Percentiles rank a stretch among this genome's conserved stretches.
Conservation (phyloP, 2,113 vertebrate species). For the Calypte anna region DNA sequence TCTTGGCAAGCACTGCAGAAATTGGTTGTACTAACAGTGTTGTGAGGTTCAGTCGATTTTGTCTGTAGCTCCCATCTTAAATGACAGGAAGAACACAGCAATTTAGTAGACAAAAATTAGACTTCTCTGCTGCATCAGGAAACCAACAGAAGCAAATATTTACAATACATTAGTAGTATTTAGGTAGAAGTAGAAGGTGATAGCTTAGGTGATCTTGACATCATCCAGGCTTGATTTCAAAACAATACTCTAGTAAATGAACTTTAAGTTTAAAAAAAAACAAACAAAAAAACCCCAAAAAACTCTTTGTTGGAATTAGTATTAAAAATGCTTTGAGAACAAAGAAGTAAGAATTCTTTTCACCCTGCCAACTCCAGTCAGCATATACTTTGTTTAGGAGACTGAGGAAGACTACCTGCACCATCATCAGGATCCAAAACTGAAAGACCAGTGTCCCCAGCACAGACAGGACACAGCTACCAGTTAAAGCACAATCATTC, state of each 20-base stretch:
- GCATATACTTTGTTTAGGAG: too few species aligned
- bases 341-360: too few species aligned
- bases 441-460: too few species aligned
- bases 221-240: not conserved
- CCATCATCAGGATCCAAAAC: too few species aligned
- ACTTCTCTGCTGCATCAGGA: not conserved
- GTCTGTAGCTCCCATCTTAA: constrained; percentile 80
- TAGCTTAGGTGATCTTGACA: not conserved
- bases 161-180: not conserved
- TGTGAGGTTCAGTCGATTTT: constrained; percentile 77
- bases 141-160: not conserved
- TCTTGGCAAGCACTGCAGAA: constrained; percentile 82
- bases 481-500: not conserved
- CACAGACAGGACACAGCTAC: not conserved
- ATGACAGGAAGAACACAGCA: not conserved
- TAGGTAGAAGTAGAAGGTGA: not conserved
- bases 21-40: constrained; percentile 89
- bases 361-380: too few species aligned
- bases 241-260: not conserved
- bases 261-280: not conserved
- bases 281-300: too few species aligned
- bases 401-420: too few species aligned
- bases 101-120: not conserved
- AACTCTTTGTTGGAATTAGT: not conserved
- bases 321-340: not conserved